Conservation (phyloP, 2,888 invertebrate species). For the Cantharis rufa region DNA sequence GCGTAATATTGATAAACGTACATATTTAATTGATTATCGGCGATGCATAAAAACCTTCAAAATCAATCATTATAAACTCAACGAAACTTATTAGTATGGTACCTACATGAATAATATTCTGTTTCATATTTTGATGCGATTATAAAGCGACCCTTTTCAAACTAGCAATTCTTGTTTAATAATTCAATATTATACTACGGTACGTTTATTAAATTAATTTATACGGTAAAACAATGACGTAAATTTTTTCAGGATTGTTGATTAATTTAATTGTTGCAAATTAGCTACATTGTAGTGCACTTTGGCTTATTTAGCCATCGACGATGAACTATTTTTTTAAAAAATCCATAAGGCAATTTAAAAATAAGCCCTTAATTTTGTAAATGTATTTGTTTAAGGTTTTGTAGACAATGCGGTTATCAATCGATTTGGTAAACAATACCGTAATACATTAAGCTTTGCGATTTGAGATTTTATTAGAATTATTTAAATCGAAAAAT, state of each 20-base stretch:
- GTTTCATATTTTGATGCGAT: background rate
- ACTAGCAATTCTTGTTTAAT: background rate
- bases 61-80: background rate
- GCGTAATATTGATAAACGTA: background rate
- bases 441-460: background rate
- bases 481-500: background rate
- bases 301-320: too few species aligned
- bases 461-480: background rate
- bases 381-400: background rate
- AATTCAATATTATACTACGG: background rate
- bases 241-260: background rate
- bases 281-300: background rate
- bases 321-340: too few species aligned
- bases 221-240: background rate
- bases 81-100: background rate
- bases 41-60: background rate
- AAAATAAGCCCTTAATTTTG: background rate
- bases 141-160: background rate
- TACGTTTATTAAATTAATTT: background rate
- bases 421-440: background rate
- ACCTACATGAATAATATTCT: background rate
- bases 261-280: background rate
- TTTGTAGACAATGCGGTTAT: background rate
- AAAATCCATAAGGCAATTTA: background rate
- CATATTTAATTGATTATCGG: background rate